Evolutionary conservation across 2,888 invertebrate genomes (phyloP).

Genomic region (Cosmorhoe ocellata): DNA sequence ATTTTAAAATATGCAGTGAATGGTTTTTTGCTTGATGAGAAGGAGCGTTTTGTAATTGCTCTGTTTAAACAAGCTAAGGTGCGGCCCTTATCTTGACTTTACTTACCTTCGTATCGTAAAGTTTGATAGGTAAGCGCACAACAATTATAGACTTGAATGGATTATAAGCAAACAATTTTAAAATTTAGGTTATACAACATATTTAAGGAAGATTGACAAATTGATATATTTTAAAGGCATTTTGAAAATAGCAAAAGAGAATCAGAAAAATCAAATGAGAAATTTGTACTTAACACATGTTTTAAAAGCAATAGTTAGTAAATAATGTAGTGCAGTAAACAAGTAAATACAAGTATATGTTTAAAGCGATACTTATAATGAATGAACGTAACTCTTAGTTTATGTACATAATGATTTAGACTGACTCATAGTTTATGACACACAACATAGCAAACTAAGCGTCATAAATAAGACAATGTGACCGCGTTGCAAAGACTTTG

Average conservation of each 20-base stretch:
- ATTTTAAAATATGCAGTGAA: conserved; percentile 33
- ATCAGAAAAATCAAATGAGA: no score
- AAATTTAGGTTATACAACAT: no score
- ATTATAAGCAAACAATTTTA: no score
- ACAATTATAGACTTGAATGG: no score
- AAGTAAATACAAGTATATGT: neutral
- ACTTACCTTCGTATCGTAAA: conserved; percentile 9
- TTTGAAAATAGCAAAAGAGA: no score
- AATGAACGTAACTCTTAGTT: conserved; percentile 41
- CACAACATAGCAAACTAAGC: conserved; percentile 35
- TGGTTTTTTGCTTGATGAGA: conserved; percentile 15
- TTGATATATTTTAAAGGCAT: no score
- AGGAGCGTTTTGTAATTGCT: conserved; percentile 40
- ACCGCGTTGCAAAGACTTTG: neutral
- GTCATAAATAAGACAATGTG: conserved; percentile 13
- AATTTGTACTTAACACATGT: no score
- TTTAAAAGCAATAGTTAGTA: no score
- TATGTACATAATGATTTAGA: conserved; percentile 48
- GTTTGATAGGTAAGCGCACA: neutral
- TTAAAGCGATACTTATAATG: conserved; percentile 19
- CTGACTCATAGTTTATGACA: conserved; percentile 45
- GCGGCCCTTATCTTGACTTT: conserved; percentile 62
- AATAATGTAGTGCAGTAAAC: no score
- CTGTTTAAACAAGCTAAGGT: conserved; percentile 51
- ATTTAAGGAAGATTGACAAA: no score